Percentiles rank a stretch among this genome's conserved stretches.
phyloP scores from a whole-genome alignment of 2,888 invertebrate species.

The Pyrrhosoma nymphula region DNA sequence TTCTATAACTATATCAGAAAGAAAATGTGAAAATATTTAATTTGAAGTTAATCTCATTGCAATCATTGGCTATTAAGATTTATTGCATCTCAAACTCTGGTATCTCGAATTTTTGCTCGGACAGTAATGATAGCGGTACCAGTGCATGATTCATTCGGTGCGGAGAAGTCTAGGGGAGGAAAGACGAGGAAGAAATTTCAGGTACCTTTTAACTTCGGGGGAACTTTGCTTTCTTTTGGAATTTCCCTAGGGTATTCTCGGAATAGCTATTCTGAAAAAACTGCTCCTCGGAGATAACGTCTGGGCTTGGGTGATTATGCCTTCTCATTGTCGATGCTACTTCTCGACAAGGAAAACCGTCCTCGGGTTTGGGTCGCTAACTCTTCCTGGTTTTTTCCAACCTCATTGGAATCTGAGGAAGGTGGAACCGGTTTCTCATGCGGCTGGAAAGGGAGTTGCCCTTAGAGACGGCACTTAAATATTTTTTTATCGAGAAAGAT shows the following conservation, averaged over 20 bases:
- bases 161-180: background rate
- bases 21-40: too few relatives aligned
- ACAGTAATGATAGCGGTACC: too few relatives aligned
- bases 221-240: background rate
- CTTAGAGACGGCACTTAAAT: background rate
- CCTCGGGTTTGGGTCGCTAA: background rate
- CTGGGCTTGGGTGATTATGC: background rate
- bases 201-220: background rate
- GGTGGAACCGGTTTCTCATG: background rate
- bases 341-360: background rate
- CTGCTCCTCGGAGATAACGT: background rate
- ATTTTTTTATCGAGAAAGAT: background rate
- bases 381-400: background rate
- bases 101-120: background rate
- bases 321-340: background rate
- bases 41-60: too few relatives aligned
- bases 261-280: background rate
- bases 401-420: background rate
- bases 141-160: background rate
- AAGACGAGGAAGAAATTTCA: background rate
- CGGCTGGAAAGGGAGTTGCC: background rate
- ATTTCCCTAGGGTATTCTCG: background rate
- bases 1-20: too few relatives aligned
- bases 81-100: background rate
- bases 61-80: too few relatives aligned